Conservation (phyloP, 2,888 invertebrate genomes). For the Notocelia uddmanniana region DNA sequence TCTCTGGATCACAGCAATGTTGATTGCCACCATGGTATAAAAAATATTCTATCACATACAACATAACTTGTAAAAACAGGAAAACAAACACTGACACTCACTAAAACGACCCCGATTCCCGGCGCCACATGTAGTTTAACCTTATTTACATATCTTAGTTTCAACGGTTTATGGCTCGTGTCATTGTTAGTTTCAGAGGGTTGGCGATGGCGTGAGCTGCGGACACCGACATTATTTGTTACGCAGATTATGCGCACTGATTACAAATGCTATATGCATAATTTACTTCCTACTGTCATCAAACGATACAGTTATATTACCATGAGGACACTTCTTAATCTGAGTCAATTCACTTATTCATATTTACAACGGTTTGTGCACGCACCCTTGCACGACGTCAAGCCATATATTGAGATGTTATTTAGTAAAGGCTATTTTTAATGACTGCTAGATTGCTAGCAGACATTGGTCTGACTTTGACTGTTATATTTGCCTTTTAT, state of each 20-base stretch:
- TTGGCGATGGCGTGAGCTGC: constrained; percentile 52
- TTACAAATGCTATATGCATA: constrained; percentile 49
- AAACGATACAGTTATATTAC: constrained; percentile 33
- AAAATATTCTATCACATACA: too few relatives aligned
- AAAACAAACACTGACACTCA: constrained; percentile 36
- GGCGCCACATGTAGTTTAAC: constrained; percentile 63
- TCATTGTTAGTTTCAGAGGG: constrained; percentile 62
- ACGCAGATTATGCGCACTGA: constrained; percentile 52
- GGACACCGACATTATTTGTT: constrained; percentile 50
- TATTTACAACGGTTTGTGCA: too few relatives aligned
- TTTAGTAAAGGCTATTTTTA: too few relatives aligned
- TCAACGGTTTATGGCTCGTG: constrained; percentile 64
- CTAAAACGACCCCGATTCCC: constrained; percentile 52
- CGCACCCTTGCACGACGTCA: too few relatives aligned
- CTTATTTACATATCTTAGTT: constrained; percentile 70
- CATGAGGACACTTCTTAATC: not conserved
- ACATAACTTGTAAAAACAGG: constrained; percentile 1
- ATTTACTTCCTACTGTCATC: constrained; percentile 47
- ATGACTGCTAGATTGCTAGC: too few relatives aligned
- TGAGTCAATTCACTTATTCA: too few relatives aligned
- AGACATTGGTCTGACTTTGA: too few relatives aligned
- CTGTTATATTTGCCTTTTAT: too few relatives aligned
- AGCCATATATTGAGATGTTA: too few relatives aligned
- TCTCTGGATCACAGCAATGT: too few relatives aligned
- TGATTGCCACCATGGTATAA: too few relatives aligned